Base-by-base conservation (phyloP, 1,140 invertebrate species). In the Meloidogyne chitwoodi region DNA sequence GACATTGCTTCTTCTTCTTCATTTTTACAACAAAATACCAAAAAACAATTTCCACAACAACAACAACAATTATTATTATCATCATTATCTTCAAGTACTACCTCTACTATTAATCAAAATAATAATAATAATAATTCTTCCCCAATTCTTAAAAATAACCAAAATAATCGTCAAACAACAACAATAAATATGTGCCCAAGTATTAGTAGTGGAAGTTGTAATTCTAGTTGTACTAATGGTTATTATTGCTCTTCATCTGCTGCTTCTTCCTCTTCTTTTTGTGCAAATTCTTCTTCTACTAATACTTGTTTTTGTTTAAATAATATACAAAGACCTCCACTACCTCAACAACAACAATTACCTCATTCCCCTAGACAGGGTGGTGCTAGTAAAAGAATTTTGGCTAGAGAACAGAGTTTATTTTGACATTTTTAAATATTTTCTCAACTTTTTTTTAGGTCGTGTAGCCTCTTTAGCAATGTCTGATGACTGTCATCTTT, bases 1-100 rank as follows among this genome's bases (percentile, higher is more conserved):
- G 90, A 80, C 84, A 89, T 78, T 64, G 44, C 61, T 4, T 56
- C 70, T 1, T 31, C 34, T n/a, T 31, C 27, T 61, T 38, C 38
- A 8, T 56, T 56, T 56, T 56, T 56, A 56, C 19, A n/a, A 56
- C 4, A 2, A 1, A 56, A 56, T 6, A 41, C 11, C 11, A 19
- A 56, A 19, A 14, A 44, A 44, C 41, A 16, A 31, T 19, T 31
- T 26, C 29, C 19, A 73, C 71, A 81, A 83, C 24, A 83, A 68
- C 38, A 75, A 68, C 34, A 38, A 56, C 31, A 67, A 56, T 61
- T 65, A 71, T 64, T 44, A 16, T 31, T 27, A 29, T 68, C 24
- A 14, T 29, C 34, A 24, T 34, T 70, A 26, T 34, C 65, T 16
- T 44, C 74, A n/a, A n/a, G n/a, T 14, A 41, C 26, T 1, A 61